Evolutionary conservation across 2,113 vertebrate genomes (phyloP).

Genomic region (Odobenus rosmarus): DNA sequence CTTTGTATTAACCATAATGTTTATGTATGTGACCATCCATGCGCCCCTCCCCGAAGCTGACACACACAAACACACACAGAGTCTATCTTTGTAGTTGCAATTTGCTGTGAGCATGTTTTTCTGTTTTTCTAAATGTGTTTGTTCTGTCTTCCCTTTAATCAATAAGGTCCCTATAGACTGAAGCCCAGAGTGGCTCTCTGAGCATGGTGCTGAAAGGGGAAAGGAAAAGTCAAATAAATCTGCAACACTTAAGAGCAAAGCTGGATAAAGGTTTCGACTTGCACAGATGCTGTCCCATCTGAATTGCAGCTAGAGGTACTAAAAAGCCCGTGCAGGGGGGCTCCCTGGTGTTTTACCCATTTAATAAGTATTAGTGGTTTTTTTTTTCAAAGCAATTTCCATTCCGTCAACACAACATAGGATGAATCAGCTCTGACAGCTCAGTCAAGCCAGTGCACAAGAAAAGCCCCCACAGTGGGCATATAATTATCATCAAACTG

Average conservation of each 20-base stretch:
- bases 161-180: conserved; percentile 4
- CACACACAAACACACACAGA: neutral
- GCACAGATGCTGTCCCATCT: neutral
- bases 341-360: neutral
- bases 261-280: neutral
- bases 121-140: conserved; percentile 56
- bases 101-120: conserved; percentile 35
- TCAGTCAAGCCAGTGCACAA: neutral
- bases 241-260: neutral
- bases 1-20: neutral
- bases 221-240: neutral
- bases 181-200: conserved; percentile 3
- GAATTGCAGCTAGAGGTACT: neutral
- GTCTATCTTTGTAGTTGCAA: neutral
- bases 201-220: neutral
- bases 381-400: neutral
- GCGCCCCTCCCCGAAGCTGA: fast-evolving
- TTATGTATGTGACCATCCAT: fast-evolving
- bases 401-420: neutral
- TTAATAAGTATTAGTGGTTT: conserved; percentile 25
- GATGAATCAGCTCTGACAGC: neutral
- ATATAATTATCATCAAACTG: conserved; percentile 52
- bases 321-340: neutral
- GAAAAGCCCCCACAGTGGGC: neutral
- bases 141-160: conserved; percentile 62